Evolutionary conservation across 1,140 invertebrate species (phyloP), one percentile per base, ranked within the genome.

Genomic region (Kradibia gibbosae): DNA sequence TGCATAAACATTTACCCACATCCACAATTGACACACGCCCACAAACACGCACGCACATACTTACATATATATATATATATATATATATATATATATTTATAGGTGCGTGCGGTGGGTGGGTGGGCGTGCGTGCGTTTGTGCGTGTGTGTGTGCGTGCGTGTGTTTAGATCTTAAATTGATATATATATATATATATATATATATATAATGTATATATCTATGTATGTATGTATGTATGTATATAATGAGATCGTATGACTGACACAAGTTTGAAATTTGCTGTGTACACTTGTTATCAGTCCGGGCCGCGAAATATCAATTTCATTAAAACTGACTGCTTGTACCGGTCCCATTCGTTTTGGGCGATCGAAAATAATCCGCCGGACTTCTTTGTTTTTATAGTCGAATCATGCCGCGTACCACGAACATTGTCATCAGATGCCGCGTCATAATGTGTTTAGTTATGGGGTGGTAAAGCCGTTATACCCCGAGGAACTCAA

Each of bases 201-300:
- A n/a, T n/a, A n/a, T n/a, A n/a, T n/a, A 72, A 17, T 22, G 50
- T 20, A 22, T 53, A 22, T 22, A 20, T 11, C 10, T 20, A 20
- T 36, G n/a, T 50, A 15, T 36, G 34, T 77, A 48, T 53, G 34
- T 67, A 50, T 22, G 31, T 50, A 50, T 67, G 34, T 57, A 71
- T 57, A 76, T 55, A 78, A 67, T 36, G 50, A 80, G 73, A 42
- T 82, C 50, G 70, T 85, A 88, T 93, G 92, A 91, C 91, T 89
- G 90, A 93, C 93, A 93, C 92, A 93, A 93, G 92, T 92, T 93
- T 89, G 89, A 91, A 87, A 89, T 87, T 86, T 82, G 42, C 67
- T 50, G 67, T 39, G 11, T 13, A 42, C 42, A 48, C 53, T 34
- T 36, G 55, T 65, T 77, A 45, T 76, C 53, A 45, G 39, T 8